phyloP scores from a whole-genome alignment of 1,140 invertebrate species.

The Papilio dardanus region DNA sequence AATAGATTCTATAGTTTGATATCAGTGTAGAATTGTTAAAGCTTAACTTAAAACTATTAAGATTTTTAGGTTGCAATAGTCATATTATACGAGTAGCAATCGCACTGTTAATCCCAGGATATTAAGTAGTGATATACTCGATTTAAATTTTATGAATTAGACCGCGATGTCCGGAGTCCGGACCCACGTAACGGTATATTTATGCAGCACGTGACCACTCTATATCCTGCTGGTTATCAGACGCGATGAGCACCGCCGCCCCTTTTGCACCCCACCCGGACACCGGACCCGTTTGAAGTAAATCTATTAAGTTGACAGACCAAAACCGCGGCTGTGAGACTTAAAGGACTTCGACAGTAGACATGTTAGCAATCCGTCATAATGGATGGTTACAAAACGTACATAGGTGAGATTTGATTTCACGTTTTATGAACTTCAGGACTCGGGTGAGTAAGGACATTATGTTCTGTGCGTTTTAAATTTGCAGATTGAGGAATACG shows the following conservation, averaged over 20 bases:
- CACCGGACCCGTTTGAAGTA: neutral
- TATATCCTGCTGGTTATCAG: slow-evolving; percentile 23
- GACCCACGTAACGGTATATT: slow-evolving; percentile 1
- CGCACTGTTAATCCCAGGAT: neutral
- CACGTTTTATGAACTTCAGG: too few species aligned
- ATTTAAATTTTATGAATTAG: slow-evolving; percentile 2
- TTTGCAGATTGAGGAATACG: too few species aligned
- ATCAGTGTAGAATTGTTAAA: too few species aligned
- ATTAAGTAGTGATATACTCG: neutral
- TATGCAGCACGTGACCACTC: slow-evolving; percentile 16
- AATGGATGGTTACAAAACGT: too few species aligned
- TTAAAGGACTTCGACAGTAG: neutral
- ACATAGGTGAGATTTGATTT: too few species aligned
- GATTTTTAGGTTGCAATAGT: too few species aligned
- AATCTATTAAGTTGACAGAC: neutral
- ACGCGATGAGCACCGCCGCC: neutral
- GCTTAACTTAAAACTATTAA: too few species aligned
- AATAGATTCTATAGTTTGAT: too few species aligned
- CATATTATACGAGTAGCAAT: too few species aligned
- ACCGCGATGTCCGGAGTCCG: neutral
- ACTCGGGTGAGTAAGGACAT: too few species aligned
- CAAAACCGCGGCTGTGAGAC: neutral
- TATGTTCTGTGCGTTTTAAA: too few species aligned
- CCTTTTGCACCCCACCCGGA: neutral
- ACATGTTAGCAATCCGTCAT: too few species aligned